Percentiles rank a stretch among this genome's conserved stretches.
phyloP scores from a whole-genome alignment of 2,888 invertebrate genomes.

The Sinhomidia bicolor region DNA sequence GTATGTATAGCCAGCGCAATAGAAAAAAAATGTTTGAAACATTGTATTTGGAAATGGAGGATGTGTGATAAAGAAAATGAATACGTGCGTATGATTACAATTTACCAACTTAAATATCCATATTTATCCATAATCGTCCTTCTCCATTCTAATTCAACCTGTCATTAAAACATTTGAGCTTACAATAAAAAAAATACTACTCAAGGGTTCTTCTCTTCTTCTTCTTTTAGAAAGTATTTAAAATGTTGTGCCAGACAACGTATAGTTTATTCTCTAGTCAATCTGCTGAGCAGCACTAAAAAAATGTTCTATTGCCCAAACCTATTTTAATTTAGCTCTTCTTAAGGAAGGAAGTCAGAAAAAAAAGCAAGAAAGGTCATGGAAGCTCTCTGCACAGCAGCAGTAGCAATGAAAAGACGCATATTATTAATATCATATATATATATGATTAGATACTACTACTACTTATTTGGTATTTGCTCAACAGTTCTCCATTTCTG shows the following conservation, averaged over 20 bases:
- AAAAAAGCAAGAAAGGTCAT: slow-evolving; percentile 53
- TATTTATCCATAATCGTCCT: background rate
- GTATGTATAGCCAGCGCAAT: no score
- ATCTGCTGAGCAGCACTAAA: no score
- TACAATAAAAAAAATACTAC: background rate
- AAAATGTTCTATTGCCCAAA: background rate
- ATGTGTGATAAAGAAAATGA: background rate
- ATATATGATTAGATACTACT: no score
- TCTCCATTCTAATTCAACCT: background rate
- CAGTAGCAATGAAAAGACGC: no score
- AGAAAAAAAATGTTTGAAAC: no score
- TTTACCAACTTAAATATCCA: no score
- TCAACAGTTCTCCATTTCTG: no score
- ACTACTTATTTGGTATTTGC: no score
- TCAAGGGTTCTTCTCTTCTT: background rate
- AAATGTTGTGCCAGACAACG: background rate
- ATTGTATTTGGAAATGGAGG: no score
- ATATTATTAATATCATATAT: no score
- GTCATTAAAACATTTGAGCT: background rate
- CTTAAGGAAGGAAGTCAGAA: slow-evolving; percentile 46
- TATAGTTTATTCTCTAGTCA: no score
- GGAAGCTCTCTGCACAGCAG: no score
- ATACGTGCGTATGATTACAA: background rate
- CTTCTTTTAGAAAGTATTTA: background rate
- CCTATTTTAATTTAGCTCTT: background rate